Percentiles rank a stretch among this genome's conserved stretches.
These are phyloP conservation scores for Drosophila niveifrons DNA, from an alignment of 2,888 invertebrate genomes.

Conservation along the genomic window DNA sequence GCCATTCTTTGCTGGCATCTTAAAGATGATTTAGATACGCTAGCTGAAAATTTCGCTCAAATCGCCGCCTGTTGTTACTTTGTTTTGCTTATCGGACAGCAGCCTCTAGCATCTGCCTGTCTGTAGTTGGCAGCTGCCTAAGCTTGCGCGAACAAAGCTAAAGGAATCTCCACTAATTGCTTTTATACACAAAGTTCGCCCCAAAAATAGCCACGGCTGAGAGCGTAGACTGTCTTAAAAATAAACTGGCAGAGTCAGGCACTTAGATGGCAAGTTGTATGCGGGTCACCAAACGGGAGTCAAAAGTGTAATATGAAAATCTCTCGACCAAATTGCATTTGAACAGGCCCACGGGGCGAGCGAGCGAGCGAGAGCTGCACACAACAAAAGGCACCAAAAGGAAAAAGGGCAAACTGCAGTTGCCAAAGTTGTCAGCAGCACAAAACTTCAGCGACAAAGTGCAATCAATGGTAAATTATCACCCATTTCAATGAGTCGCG, in stretches of 20 bases:
- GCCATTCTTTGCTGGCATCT: slow-evolving; percentile 15
- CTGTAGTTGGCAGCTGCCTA: slow-evolving; percentile 9
- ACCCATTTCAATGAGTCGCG: slow-evolving; percentile 77
- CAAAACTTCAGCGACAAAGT: slow-evolving; percentile 79
- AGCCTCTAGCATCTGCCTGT: slow-evolving; percentile 1
- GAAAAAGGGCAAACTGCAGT: slow-evolving; percentile 65
- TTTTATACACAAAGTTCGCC: slow-evolving; percentile 48
- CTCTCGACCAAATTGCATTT: slow-evolving; percentile 54
- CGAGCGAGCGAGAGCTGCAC: background rate
- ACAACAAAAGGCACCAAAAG: slow-evolving; percentile 16
- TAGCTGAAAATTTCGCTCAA: slow-evolving; percentile 21
- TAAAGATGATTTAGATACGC: slow-evolving; percentile 43
- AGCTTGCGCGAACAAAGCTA: slow-evolving; percentile 23
- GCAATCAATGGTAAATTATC: slow-evolving; percentile 81
- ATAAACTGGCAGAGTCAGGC: slow-evolving; percentile 39
- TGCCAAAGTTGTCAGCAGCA: slow-evolving; percentile 73
- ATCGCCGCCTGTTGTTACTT: slow-evolving; percentile 35
- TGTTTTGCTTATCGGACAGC: slow-evolving; percentile 35
- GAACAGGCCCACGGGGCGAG: slow-evolving; percentile 4
- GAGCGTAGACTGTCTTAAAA: slow-evolving; percentile 26
- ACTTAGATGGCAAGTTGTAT: slow-evolving; percentile 15
- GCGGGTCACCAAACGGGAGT: slow-evolving; percentile 19
- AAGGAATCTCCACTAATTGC: slow-evolving; percentile 73
- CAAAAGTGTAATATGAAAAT: slow-evolving; percentile 60
- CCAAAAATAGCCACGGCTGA: slow-evolving; percentile 22